Base-by-base conservation (phyloP, 2,888 invertebrate species). In the Cryptocephalus moraei region DNA sequence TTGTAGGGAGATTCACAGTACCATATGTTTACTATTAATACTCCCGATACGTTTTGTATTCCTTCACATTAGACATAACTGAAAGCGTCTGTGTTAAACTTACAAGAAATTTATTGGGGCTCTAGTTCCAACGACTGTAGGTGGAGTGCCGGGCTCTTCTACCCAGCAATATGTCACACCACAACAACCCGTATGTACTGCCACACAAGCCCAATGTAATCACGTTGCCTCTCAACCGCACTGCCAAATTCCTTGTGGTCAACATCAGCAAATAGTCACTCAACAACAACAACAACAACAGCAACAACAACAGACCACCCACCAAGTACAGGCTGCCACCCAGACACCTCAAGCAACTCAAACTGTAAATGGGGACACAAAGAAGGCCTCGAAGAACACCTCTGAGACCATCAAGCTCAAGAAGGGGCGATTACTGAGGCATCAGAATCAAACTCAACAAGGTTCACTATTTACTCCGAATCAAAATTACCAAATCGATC, bases 251-350 rank as follows among this genome's bases (percentile, higher is more conserved):
- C 62, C 65, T 13, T 65, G 64, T 54, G 61, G 59, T 45, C 67
- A 66, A 50, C 66, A 62, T 49, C 61, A 61, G 51, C 64, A 62
- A 41, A 59, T 59, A 36, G 55, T 54, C 32, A 55, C 56, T 34
- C 52, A 51, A 13, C 57, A 50, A 39, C 53, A 48, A n/a, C 56
- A 55, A 45, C 56, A 52, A 44, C 54, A 50, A 36, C 55, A 50
- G 10, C 47, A 48, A 14, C 48, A 39, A 36, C 48, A 45, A 22
- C 55, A 52, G 41, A 45, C 50, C 14, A 51, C 56, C 32, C 59
- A 75, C 59, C 77, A 79, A 62, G 79, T 79, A 39, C 79, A 81
- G 68, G 81, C 80, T 12, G 78, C 78, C 12, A 81, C 81, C 1
- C 81, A 81, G 61, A 80, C 80, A 4, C 76, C 76, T 53, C 72